A percentile compares a stretch with the other conserved stretches of the same genome.
These are phyloP conservation scores for Leuciscus waleckii DNA, from an alignment of 2,797 vertebrate genomes.

Conservation along the genomic window DNA sequence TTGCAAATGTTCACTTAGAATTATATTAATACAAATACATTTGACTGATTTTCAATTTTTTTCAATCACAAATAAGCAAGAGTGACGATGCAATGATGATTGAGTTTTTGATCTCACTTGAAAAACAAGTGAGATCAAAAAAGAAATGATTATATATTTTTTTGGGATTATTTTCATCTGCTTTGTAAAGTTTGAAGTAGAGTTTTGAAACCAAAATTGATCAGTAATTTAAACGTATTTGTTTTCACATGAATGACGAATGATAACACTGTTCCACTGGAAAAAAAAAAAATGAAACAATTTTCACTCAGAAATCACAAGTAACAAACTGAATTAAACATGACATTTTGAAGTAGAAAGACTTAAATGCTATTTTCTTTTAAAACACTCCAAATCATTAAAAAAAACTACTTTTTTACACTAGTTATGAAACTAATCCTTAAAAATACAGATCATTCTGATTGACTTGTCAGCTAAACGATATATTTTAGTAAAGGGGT, in stretches of 20 bases:
- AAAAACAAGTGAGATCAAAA: neutral
- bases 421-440: neutral
- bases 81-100: neutral
- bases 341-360: neutral
- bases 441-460: slow-evolving; percentile 1
- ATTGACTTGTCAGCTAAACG: neutral
- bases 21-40: neutral
- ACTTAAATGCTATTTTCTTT: neutral
- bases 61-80: neutral
- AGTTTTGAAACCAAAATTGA: neutral
- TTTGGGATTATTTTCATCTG: neutral
- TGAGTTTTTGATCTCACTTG: neutral
- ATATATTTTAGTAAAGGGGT: neutral
- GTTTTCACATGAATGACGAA: neutral
- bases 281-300: neutral
- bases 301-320: neutral
- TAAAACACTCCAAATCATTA: neutral
- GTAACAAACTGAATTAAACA: neutral
- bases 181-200: neutral
- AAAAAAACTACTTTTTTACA: no score
- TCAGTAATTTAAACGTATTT: neutral
- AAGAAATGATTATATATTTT: neutral
- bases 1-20: neutral
- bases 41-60: neutral
- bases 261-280: neutral